Conservation (phyloP, 2,113 vertebrate genomes). For the Passer domesticus region DNA sequence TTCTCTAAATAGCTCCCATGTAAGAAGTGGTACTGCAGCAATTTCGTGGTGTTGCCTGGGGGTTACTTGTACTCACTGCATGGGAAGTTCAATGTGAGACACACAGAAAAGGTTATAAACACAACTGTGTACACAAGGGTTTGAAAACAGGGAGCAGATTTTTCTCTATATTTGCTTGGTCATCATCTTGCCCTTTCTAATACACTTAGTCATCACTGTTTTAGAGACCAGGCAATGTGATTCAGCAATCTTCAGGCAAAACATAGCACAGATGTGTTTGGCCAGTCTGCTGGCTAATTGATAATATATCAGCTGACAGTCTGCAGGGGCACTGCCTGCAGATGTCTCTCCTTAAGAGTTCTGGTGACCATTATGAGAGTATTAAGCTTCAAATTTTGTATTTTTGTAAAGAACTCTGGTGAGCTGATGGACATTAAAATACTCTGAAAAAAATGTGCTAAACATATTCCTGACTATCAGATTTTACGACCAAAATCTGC, state of each 20-base stretch:
- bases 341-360: neutral
- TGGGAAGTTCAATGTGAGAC: neutral
- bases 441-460: neutral
- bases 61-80: neutral
- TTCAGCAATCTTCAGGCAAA: conserved; percentile 32
- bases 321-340: neutral
- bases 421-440: neutral
- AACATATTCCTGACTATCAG: neutral
- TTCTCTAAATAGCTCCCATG: neutral
- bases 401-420: neutral
- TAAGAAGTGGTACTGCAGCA: neutral
- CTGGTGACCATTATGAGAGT: neutral
- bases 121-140: neutral
- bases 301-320: conserved; percentile 24
- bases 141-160: neutral
- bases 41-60: neutral
- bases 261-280: neutral
- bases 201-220: neutral
- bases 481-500: neutral
- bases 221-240: neutral
- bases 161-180: neutral
- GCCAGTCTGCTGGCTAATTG: conserved; percentile 28
- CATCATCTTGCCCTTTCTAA: neutral
- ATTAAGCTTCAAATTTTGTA: neutral
- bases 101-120: neutral